These are phyloP conservation scores for Rhodophaea formosa DNA, from an alignment of 2,888 invertebrate species.

Conservation along the genomic window DNA sequence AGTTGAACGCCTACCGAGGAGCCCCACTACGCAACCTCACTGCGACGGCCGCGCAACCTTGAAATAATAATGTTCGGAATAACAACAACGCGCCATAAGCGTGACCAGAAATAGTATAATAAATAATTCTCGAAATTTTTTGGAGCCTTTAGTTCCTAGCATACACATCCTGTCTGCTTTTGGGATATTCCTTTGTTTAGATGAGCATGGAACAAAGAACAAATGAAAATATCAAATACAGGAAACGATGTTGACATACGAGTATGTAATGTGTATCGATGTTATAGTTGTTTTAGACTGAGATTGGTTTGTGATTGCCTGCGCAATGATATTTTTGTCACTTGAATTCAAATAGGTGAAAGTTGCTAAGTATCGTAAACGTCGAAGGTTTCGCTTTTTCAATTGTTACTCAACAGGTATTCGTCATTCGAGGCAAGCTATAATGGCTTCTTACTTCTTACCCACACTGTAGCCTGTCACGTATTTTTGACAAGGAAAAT, in stretches of 20 bases:
- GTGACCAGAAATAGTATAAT: slow-evolving; percentile 78
- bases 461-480: slow-evolving; percentile 27
- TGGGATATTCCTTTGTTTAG: slow-evolving; percentile 34
- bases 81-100: slow-evolving; percentile 80
- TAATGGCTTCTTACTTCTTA: slow-evolving; percentile 6
- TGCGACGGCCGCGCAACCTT: slow-evolving; percentile 80
- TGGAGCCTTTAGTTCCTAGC: slow-evolving; percentile 56
- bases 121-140: slow-evolving; percentile 69
- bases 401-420: slow-evolving; percentile 74
- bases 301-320: slow-evolving; percentile 12
- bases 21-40: slow-evolving; percentile 80
- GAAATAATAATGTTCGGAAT: slow-evolving; percentile 82
- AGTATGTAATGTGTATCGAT: slow-evolving; percentile 3
- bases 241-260: slow-evolving; percentile 23
- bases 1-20: slow-evolving; percentile 77
- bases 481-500: not conserved
- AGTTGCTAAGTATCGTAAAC: slow-evolving; percentile 66
- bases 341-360: slow-evolving; percentile 65
- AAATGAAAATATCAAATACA: slow-evolving; percentile 24
- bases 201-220: slow-evolving; percentile 25
- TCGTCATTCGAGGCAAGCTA: slow-evolving; percentile 53
- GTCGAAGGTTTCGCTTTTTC: slow-evolving; percentile 76
- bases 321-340: slow-evolving; percentile 34
- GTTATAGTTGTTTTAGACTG: slow-evolving; percentile 3
- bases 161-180: slow-evolving; percentile 50